Conservation (phyloP, 2,888 invertebrate species). For the Ectemnius continuus region DNA sequence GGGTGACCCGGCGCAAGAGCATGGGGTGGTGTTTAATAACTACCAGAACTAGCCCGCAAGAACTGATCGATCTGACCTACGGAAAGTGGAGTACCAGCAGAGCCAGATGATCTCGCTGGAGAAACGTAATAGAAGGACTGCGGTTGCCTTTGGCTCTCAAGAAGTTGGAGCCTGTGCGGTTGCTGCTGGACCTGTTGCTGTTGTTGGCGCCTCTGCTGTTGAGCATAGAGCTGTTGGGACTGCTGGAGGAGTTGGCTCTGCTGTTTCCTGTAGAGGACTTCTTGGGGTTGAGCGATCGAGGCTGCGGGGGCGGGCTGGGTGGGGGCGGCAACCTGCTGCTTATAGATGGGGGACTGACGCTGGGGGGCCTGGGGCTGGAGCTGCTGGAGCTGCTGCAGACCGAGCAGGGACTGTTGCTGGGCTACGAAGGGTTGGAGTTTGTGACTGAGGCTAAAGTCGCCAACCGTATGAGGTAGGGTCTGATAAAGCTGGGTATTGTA, state of each 20-base stretch:
- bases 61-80: conserved; percentile 89
- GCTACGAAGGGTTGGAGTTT: conserved; percentile 87
- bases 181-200: conserved; percentile 80
- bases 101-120: conserved; percentile 77
- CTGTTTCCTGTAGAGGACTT: conserved; percentile 80
- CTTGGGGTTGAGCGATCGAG: conserved; percentile 68
- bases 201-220: conserved; percentile 85
- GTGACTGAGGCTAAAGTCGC: conserved; percentile 86
- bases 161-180: conserved; percentile 75
- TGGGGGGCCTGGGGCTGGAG: conserved; percentile 70
- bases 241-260: conserved; percentile 82
- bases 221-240: conserved; percentile 83
- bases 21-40: conserved; percentile 44
- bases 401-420: conserved; percentile 81
- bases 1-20: background rate
- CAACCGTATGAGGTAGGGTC: conserved; percentile 85
- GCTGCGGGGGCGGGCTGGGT: conserved; percentile 74
- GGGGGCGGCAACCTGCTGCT: conserved; percentile 61
- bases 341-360: conserved; percentile 66
- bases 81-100: conserved; percentile 76
- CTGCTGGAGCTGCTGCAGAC: conserved; percentile 81
- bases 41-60: conserved; percentile 80
- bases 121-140: conserved; percentile 76
- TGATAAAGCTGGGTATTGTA: conserved; percentile 90
- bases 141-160: conserved; percentile 73